Evolutionary conservation across 1,140 invertebrate genomes (phyloP).

Genomic region (Drosophila ironensis): DNA sequence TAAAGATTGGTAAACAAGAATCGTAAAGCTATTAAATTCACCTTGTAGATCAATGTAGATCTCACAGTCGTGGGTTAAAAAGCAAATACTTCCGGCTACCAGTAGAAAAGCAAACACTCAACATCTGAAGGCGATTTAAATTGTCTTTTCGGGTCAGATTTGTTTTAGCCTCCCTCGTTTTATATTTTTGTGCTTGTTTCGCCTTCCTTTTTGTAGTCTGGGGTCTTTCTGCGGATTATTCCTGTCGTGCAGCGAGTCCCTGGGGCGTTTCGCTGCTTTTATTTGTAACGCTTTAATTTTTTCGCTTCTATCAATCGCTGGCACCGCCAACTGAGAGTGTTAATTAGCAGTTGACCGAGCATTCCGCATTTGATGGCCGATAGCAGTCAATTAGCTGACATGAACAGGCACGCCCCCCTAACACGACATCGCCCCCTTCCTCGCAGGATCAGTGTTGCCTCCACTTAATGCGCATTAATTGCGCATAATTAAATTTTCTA

Average conservation of each 20-base stretch:
- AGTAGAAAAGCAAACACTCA: too few species aligned
- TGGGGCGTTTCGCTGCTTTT: background rate
- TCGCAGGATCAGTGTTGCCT: constrained; percentile 50
- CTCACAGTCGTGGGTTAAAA: too few species aligned
- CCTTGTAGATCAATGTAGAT: too few species aligned
- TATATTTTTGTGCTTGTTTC: too few species aligned
- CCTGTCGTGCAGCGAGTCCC: too few species aligned
- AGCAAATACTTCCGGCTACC: too few species aligned
- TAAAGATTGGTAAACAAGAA: too few species aligned
- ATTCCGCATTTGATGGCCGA: constrained; percentile 7
- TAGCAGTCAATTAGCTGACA: constrained; percentile 53
- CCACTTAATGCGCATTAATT: constrained; percentile 72
- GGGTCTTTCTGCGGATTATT: background rate
- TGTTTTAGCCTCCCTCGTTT: too few species aligned
- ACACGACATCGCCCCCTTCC: background rate
- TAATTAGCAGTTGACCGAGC: constrained; percentile 44
- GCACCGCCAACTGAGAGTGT: constrained; percentile 17
- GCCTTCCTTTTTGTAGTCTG: too few species aligned
- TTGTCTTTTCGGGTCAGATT: too few species aligned
- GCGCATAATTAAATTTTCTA: constrained; percentile 74
- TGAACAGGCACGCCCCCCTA: constrained; percentile 35
- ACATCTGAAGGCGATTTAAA: too few species aligned
- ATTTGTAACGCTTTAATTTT: background rate
- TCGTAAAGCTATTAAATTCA: too few species aligned
- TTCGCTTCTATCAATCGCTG: constrained; percentile 7